Evolutionary conservation across 2,113 vertebrate species (phyloP).

Genomic region (Pituophis catenifer): DNA sequence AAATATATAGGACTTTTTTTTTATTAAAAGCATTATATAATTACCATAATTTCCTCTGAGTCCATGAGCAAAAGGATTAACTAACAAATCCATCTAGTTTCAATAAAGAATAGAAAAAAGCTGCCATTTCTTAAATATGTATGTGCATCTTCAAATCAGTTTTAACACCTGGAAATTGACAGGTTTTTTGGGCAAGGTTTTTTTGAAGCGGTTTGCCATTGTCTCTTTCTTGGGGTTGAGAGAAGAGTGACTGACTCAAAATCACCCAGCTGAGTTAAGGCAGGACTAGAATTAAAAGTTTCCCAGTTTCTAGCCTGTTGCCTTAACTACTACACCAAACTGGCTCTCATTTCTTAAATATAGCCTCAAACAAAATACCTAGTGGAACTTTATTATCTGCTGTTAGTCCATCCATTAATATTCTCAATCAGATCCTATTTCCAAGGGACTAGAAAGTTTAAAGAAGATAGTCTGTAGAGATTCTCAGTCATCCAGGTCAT

Average conservation of each 20-base stretch:
- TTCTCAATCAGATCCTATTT: neutral
- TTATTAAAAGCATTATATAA: slow-evolving; percentile 30
- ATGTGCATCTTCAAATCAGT: neutral
- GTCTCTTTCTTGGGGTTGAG: neutral
- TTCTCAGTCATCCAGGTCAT: no score
- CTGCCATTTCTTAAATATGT: slow-evolving; percentile 13
- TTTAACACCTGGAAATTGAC: neutral
- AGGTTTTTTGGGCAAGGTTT: neutral
- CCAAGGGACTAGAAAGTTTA: neutral
- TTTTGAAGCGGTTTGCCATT: neutral
- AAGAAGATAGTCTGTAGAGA: neutral
- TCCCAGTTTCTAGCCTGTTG: neutral
- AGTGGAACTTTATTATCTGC: neutral
- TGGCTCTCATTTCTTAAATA: neutral
- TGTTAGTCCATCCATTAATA: neutral
- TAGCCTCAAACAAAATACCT: slow-evolving; percentile 1
- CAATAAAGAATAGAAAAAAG: neutral
- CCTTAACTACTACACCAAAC: neutral
- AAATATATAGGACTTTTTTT: slow-evolving; percentile 7
- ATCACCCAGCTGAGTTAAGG: neutral
- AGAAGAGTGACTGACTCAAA: neutral
- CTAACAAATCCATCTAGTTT: slow-evolving; percentile 32
- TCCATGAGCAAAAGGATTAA: neutral
- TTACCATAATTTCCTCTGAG: slow-evolving; percentile 19
- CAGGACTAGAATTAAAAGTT: neutral